Base-by-base conservation (phyloP, 2,888 invertebrate species). In the Drosophila mulleri region DNA sequence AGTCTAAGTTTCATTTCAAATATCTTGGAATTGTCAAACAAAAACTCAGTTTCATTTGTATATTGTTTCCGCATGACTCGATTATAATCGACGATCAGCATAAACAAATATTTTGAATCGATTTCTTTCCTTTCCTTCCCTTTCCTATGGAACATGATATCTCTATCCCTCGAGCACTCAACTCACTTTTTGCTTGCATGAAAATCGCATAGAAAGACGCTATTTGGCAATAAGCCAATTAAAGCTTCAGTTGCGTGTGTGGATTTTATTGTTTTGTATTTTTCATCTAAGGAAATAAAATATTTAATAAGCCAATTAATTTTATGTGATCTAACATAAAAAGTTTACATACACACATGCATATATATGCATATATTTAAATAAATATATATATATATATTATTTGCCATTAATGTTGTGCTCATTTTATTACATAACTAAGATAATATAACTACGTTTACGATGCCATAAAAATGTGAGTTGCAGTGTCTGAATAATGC, bases 311-410 rank as follows among this genome's bases (percentile, higher is more conserved):
- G 18, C 37, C 60, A 47, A 72, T 74, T 57, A 41, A 56, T 35
- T 66, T 73, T 73, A 45, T 73, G 29, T 37, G 14, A 26, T 50
- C 32, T 18, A 44, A 50, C 35, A 60, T 60, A 44, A 72, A 72
- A 70, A 26, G 11, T 37, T 18, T 29, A n/a, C 42, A 45, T 14
- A n/a, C 9, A 52, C 20, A 11, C 18, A n/a, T 11, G 18, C 7
- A 26, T 23, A 23, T 56, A 29, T 29, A 29, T 29, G 7, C 29
- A 29, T 32, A 32, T 32, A 32, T 0, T 3, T 11, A 32, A 11
- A 11, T 32, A 32, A 32, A 32, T 32, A 32, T 53, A 60, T 29
- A 35, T 63, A 16, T 59, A 23, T 23, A 23, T 26, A 35, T 52
- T 44, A 48, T 37, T 65, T 61, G 14, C 47, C 11, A 41, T 32